Evolutionary conservation across 2,113 vertebrate genomes (phyloP).

Genomic region (Prunella himalayana): DNA sequence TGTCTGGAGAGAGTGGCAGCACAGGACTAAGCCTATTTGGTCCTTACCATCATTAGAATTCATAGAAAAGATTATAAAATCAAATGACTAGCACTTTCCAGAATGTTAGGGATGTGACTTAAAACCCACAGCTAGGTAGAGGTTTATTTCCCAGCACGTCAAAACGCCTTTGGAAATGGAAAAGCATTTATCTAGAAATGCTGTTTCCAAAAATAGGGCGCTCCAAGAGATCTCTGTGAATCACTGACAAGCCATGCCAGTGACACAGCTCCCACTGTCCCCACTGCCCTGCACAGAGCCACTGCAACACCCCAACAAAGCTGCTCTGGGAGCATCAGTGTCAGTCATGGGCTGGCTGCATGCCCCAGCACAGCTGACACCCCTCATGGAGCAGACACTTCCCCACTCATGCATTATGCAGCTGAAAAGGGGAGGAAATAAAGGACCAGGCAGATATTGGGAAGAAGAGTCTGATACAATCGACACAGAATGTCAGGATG

Average conservation of each 20-base stretch:
- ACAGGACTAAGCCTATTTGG: conserved; percentile 55
- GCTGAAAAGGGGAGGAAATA: conserved; percentile 11
- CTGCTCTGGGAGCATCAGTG: background rate
- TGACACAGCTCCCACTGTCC: background rate
- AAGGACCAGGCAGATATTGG: background rate
- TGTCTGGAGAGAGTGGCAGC: conserved; percentile 44
- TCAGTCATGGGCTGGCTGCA: background rate
- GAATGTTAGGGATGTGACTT: conserved; percentile 8
- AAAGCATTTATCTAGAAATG: conserved; percentile 39
- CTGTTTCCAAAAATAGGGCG: conserved; percentile 14
- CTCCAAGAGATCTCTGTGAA: background rate
- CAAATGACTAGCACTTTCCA: conserved; percentile 23
- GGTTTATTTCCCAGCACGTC: conserved; percentile 21
- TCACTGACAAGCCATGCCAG: background rate
- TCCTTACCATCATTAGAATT: conserved; percentile 29
- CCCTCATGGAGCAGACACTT: background rate
- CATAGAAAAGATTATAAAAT: conserved; percentile 37
- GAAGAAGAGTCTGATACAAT: background rate
- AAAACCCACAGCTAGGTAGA: conserved; percentile 39
- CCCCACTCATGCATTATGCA: conserved; percentile 43
- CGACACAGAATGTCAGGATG: conserved; percentile 53
- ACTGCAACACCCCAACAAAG: background rate
- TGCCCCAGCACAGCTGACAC: background rate
- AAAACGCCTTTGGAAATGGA: conserved; percentile 2
- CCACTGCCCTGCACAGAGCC: background rate